Evolutionary conservation across 2,888 invertebrate species (phyloP).

Genomic region (Ectemnius continuus): DNA sequence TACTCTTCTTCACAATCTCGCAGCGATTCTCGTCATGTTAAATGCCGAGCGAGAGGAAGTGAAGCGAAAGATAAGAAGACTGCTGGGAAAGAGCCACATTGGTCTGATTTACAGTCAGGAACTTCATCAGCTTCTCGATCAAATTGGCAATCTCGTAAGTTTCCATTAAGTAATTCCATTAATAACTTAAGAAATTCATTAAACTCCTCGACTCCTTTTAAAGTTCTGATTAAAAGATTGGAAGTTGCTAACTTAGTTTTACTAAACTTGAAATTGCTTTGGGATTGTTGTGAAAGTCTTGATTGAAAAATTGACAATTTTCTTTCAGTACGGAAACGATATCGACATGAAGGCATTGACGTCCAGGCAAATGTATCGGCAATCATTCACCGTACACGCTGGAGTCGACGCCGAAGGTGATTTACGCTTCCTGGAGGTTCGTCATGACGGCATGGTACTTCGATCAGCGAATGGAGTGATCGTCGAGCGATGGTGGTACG

Average conservation of each 20-base stretch:
- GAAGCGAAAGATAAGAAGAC: conserved; percentile 91
- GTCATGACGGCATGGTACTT: conserved; percentile 95
- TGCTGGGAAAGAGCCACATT: conserved; percentile 99
- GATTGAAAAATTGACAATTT: neutral
- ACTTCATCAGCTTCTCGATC: conserved; percentile 96
- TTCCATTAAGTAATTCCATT: too few relatives aligned
- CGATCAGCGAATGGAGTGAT: conserved; percentile 91
- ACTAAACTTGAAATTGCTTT: neutral
- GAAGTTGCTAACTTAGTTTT: neutral
- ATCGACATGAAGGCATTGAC: conserved; percentile 97
- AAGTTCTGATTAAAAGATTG: too few relatives aligned
- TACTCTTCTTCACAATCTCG: conserved; percentile 96
- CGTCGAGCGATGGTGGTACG: conserved; percentile 99
- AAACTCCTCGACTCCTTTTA: too few relatives aligned
- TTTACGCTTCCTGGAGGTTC: conserved; percentile 93
- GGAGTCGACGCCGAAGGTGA: conserved; percentile 95
- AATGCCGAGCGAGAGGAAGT: conserved; percentile 91
- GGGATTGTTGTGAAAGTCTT: neutral
- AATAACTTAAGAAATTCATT: too few relatives aligned
- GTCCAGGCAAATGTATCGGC: conserved; percentile 96
- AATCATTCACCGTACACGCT: conserved; percentile 98
- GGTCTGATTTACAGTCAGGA: conserved; percentile 98
- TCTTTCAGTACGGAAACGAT: conserved; percentile 94
- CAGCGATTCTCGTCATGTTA: conserved; percentile 96
- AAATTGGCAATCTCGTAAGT: conserved; percentile 94